Evolutionary conservation across 1,140 invertebrate species (phyloP).

Genomic region (Anastrepha obliqua): DNA sequence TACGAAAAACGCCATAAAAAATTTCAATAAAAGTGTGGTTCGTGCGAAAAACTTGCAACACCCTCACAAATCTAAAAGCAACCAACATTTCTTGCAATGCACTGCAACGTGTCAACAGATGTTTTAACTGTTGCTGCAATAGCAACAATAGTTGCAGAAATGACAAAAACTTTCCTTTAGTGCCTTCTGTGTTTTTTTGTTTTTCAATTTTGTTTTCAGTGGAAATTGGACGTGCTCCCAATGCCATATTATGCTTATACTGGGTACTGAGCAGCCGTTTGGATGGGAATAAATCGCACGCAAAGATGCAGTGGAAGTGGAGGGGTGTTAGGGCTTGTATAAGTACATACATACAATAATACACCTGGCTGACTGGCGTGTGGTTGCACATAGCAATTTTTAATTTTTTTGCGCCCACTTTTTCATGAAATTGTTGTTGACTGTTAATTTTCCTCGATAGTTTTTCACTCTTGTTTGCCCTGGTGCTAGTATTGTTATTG

Average conservation of each 20-base stretch:
- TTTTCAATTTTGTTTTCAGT: background rate
- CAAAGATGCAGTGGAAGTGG: background rate
- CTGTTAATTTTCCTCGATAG: background rate
- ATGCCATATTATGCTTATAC: background rate
- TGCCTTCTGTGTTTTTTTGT: background rate
- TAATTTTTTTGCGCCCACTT: background rate
- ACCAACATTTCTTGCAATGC: background rate
- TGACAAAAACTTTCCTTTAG: slow-evolving; percentile 31
- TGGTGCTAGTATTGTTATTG: background rate
- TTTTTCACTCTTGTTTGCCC: slow-evolving; percentile 36
- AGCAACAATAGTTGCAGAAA: background rate
- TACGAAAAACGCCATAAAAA: background rate
- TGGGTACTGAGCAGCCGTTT: background rate
- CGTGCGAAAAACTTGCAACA: slow-evolving; percentile 52
- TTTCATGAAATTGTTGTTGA: background rate
- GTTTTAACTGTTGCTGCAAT: background rate
- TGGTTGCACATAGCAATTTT: slow-evolving; percentile 39
- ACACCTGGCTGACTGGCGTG: background rate
- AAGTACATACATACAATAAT: background rate
- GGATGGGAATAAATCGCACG: background rate
- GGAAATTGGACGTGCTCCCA: background rate
- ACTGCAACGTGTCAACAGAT: background rate
- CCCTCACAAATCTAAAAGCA: background rate
- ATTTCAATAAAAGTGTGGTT: background rate
- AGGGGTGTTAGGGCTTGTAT: background rate